Base-by-base conservation (phyloP, 2,888 invertebrate genomes). In the Noctua janthina region DNA sequence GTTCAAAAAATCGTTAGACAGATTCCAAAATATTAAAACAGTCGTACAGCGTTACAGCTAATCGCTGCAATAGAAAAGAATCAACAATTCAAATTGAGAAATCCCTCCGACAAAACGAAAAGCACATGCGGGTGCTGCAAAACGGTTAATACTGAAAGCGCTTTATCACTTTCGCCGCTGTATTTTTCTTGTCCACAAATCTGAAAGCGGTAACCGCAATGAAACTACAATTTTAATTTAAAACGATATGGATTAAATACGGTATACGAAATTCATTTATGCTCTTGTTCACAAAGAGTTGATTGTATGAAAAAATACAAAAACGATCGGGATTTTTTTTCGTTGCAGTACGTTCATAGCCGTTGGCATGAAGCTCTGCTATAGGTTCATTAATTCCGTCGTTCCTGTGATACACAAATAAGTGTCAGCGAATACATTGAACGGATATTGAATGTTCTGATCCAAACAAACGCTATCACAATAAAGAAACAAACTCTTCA, bases 141-240 rank as follows among this genome's bases (percentile, higher is more conserved):
- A 81, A 79, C 70, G 68, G 78, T 85, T 81, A 76, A 84, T 80
- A 81, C 78, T 84, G 69, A 88, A 84, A 86, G 71, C 73, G 70
- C 68, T 81, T 77, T 83, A 87, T 85, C 76, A 74, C 71, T 70
- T 68, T 64, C 69, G n/a, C 67, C 56, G 51, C 39, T 68, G 29
- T 87, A 81, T 84, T 87, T 39, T 87, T 85, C 78, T 83, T 87
- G 62, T 74, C 76, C 73, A 82, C 68, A 86, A 82, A 82, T 84
- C 74, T 70, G 51, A 74, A 78, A 87, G 76, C 68, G 56, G 73
- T 66, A 78, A 76, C 76, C 72, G 72, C 83, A 70, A 64, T 78
- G 51, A 78, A 76, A 69, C 51, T 79, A 74, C 70, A 64, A 67
- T 75, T 87, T 81, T 73, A 79, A 81, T 85, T 87, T 74, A 78